phyloP scores from a whole-genome alignment of 2,797 vertebrate species.

The Thamnophis elegans region DNA sequence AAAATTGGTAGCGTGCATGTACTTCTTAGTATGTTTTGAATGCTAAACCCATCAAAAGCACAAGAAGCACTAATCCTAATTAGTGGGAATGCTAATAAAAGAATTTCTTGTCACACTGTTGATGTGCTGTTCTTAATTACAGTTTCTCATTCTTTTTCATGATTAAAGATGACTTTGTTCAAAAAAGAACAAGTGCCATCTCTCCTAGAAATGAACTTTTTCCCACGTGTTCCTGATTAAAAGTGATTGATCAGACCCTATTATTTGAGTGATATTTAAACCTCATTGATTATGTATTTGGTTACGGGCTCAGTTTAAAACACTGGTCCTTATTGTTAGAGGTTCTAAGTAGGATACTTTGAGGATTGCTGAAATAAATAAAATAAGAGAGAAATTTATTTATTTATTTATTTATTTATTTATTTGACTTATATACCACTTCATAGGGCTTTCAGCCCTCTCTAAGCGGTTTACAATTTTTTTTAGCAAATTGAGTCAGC shows the following conservation, averaged over 20 bases:
- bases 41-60: neutral
- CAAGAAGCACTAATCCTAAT: neutral
- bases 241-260: neutral
- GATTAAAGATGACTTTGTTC: neutral
- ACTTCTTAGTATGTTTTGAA: neutral
- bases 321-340: neutral
- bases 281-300: neutral
- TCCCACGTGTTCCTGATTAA: neutral
- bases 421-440: no score
- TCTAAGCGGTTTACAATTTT: no score
- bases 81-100: neutral
- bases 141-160: neutral
- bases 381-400: neutral
- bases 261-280: neutral
- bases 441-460: no score
- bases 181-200: neutral
- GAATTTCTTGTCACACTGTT: neutral
- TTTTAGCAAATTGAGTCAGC: no score
- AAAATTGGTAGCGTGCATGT: neutral
- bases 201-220: neutral
- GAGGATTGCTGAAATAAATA: neutral
- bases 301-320: neutral
- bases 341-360: neutral
- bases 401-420: no score
- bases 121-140: neutral